Conservation (phyloP, 1,140 invertebrate genomes). For the Bombus affinis region DNA sequence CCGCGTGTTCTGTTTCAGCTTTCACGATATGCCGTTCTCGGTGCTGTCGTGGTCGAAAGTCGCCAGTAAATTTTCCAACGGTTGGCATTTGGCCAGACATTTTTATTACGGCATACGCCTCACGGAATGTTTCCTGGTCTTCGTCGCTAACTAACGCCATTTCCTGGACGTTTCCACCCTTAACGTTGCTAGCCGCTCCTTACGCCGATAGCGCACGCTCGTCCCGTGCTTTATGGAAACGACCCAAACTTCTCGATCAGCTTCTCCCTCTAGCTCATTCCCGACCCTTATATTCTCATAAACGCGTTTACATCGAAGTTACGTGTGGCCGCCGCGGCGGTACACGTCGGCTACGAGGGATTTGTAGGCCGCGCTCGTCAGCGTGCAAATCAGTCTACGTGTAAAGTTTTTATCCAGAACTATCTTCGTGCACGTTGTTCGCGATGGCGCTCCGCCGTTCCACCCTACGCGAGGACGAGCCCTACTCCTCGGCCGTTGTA, state of each 20-base stretch:
- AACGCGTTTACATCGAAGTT: conserved; percentile 10
- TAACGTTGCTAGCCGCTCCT: neutral
- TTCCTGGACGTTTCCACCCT: neutral
- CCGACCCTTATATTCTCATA: neutral
- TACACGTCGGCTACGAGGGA: neutral
- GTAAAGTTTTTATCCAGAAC: conserved; percentile 23
- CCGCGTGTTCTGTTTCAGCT: conserved; percentile 23
- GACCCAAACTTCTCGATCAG: neutral
- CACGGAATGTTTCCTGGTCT: conserved; percentile 36
- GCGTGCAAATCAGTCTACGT: conserved; percentile 12
- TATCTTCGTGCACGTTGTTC: conserved; percentile 8
- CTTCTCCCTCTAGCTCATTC: neutral
- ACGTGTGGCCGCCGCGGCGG: neutral
- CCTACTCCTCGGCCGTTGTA: too few relatives aligned
- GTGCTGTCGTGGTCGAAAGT: conserved; percentile 24
- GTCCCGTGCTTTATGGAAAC: conserved; percentile 25
- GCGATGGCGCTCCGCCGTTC: too few relatives aligned
- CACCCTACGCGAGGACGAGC: neutral
- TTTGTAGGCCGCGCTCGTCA: neutral
- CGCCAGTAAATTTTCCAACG: conserved; percentile 69
- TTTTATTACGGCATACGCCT: conserved; percentile 63
- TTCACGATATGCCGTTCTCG: conserved; percentile 33
- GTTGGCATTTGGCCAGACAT: conserved; percentile 72
- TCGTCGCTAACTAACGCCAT: conserved; percentile 31
- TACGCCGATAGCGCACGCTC: conserved; percentile 3